Base-by-base conservation (phyloP, 2,113 vertebrate genomes). In the Triplophysa rosa region DNA sequence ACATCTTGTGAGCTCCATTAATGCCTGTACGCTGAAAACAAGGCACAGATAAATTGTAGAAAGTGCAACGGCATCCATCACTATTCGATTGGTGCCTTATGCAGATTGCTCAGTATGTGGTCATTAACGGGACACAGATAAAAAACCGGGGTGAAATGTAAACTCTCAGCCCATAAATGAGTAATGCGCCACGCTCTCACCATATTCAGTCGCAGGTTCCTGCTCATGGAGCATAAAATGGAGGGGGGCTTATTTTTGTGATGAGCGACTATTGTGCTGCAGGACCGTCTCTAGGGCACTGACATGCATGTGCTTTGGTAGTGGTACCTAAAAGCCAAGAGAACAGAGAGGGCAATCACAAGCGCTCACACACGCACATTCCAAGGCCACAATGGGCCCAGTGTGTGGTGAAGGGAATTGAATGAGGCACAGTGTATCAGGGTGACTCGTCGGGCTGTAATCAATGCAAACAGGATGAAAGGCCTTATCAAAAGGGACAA, bases 381-480 rank as follows among this genome's bases (percentile, higher is more conserved):
- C 91, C 91, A 80, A 78, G 81, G 47, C 85, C 89, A 94, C 92
- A 94, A 93, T 92, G 74, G 86, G 83, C 87, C 89, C 84, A 93
- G 89, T 91, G 89, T 89, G 90, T 84, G 84, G 89, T 88, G 83
- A 82, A 71, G 84, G 83, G 82, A 89, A 83, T 90, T 90, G 91
- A 93, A 93, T 79, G 47, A 68, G 33, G 82, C 78, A 86, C 83
- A 90, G 86, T 90, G 88, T 89, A 89, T 91, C 84, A 65, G 89
- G 82, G 88, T 93, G 91, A 91, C 89, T 92, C 86, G 92, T 90
- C 89, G 87, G 88, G 82, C 89, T 82, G 89, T 90, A 90, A 90
- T 91, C 92, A 90, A 91, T 90, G 88, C 89, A 88, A 91, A 90
- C 87, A 90, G 89, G 87, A 92, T 90, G 88, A 90, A 89, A 88